Evolutionary conservation across 2,113 vertebrate species (phyloP), one percentile per base, ranked within the genome.

Genomic region (Cebus imitator): DNA sequence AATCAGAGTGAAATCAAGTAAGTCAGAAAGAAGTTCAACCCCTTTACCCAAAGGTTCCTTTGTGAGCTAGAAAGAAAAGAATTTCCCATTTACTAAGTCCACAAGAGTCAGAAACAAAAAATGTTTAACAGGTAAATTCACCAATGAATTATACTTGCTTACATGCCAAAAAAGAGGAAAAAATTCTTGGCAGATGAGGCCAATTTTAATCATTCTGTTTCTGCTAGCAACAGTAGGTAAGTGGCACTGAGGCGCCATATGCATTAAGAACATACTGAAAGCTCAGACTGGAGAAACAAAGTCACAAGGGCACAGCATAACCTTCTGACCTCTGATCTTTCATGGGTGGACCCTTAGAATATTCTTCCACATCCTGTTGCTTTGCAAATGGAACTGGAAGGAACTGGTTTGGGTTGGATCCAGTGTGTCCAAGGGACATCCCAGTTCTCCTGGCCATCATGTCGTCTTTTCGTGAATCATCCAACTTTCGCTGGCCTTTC

Each of bases 321-420:
- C 50, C 78, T 96, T 95, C 98, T 90, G 98, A 98, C 98, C 98
- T 99, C 57, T 12, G 95, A 17, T 27, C 88, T 97, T 78, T 98
- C 95, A 97, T 97, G 14, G 86, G 94, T 81, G 89, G 94, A 7
- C 96, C 94, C 94, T 96, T 96, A 96, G 95, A 89, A 94, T 98
- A 92, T 72, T 98, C 98, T 80, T 98, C 97, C 27, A 78, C 90
- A 91, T 95, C 96, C 79, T 96, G 96, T 73, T 98, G 98, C 91
- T 98, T 98, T 97, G 99, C 97, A 97, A 98, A 98, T 50, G 99
- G 98, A 85, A 98, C 97, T 8, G 98, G 99, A 96, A 99, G 99
- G 95, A 99, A 99, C 95, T 97, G 98, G 79, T 98, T 98, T 93
- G 98, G 90, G 73, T 79, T 98, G 82, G 87, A 87, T 91, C 94